phyloP scores from a whole-genome alignment of 2,888 invertebrate genomes.

The Clostera curtula region DNA sequence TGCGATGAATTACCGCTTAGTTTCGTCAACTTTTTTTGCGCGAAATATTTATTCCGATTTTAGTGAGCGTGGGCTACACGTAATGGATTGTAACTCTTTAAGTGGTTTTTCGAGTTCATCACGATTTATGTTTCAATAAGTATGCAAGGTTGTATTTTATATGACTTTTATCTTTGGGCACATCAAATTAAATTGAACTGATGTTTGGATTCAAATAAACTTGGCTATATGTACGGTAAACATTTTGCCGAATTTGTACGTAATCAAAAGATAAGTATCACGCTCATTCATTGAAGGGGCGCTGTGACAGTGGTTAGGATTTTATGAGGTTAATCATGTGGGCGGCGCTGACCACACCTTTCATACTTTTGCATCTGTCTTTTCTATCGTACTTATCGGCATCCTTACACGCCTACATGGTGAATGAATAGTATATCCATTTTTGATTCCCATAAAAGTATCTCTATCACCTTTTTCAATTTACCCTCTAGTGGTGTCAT shows the following conservation, averaged over 20 bases:
- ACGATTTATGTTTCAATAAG: constrained; percentile 60
- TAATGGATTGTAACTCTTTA: constrained; percentile 56
- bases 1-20: constrained; percentile 63
- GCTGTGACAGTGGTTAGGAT: constrained; percentile 22
- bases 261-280: constrained; percentile 18
- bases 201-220: no score
- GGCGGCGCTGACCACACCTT: constrained; percentile 29
- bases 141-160: constrained; percentile 50
- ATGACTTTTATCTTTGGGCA: constrained; percentile 37
- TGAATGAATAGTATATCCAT: constrained; percentile 15
- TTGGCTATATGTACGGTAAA: no score
- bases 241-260: constrained; percentile 12
- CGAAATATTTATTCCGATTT: constrained; percentile 53
- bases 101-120: constrained; percentile 62
- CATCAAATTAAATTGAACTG: constrained; percentile 38
- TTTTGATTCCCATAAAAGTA: constrained; percentile 38
- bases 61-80: constrained; percentile 53
- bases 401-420: constrained; percentile 27
- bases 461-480: constrained; percentile 45
- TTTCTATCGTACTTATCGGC: constrained; percentile 17
- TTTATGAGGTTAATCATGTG: constrained; percentile 28
- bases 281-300: constrained; percentile 20
- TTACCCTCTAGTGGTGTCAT: constrained; percentile 39
- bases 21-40: constrained; percentile 60
- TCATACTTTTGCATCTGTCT: constrained; percentile 25